Conservation (phyloP, 2,113 vertebrate species). For the Microcebus griseorufus region DNA sequence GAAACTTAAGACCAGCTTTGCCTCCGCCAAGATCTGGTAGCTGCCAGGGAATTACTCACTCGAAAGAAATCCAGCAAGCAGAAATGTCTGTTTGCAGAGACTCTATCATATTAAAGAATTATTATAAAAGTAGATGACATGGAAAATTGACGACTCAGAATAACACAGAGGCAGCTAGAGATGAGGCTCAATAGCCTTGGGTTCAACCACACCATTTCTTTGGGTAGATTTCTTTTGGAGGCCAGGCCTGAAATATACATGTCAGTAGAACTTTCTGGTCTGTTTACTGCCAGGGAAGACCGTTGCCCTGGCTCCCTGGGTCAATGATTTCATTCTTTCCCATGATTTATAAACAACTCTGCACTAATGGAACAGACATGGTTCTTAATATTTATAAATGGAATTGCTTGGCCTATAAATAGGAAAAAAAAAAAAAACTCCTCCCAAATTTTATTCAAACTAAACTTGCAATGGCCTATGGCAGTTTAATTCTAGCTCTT, state of each 20-base stretch:
- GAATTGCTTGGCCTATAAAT: neutral
- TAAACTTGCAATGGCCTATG: neutral
- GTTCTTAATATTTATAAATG: conserved; percentile 34
- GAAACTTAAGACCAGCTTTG: conserved; percentile 64
- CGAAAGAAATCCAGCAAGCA: conserved; percentile 79
- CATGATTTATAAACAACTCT: conserved; percentile 43
- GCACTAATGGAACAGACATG: neutral
- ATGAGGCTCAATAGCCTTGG: conserved; percentile 19
- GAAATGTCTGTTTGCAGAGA: conserved; percentile 71
- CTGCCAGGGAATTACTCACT: conserved; percentile 83
- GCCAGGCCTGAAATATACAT: neutral
- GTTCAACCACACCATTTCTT: neutral
- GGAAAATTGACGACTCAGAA: conserved; percentile 72
- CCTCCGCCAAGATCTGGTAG: conserved; percentile 30
- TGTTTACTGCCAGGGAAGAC: neutral
- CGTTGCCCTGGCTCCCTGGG: neutral
- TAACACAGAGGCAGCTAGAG: conserved; percentile 26
- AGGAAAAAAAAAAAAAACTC: conserved; percentile 14
- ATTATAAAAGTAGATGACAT: conserved; percentile 70
- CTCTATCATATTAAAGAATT: conserved; percentile 65
- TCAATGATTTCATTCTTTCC: conserved; percentile 49
- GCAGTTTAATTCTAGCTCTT: conserved; percentile 34
- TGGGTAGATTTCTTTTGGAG: neutral
- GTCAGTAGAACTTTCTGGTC: neutral
- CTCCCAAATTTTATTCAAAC: neutral